A percentile compares a stretch with the other conserved stretches of the same genome.
These are phyloP conservation scores for Galagoides demidoff DNA, from an alignment of 2,797 vertebrate species.

Conservation along the genomic window DNA sequence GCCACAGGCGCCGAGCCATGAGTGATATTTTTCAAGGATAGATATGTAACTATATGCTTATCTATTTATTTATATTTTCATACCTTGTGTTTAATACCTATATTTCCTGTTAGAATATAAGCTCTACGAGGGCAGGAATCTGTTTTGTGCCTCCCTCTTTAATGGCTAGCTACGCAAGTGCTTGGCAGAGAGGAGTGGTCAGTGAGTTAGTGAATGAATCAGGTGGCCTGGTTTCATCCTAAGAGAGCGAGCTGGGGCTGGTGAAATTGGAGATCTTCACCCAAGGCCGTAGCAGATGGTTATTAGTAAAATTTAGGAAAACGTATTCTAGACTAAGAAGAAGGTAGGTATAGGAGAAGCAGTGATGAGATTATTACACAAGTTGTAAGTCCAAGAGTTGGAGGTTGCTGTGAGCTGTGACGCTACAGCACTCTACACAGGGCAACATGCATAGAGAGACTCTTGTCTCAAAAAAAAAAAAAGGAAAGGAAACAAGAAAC, in stretches of 20 bases:
- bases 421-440: too few species aligned
- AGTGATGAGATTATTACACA: not conserved
- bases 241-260: not conserved
- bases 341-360: not conserved
- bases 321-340: not conserved
- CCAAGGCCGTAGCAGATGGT: not conserved
- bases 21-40: not conserved
- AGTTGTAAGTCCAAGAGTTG: not conserved
- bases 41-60: not conserved
- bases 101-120: slow-evolving; percentile 50
- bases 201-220: slow-evolving; percentile 25
- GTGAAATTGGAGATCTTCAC: slow-evolving; percentile 19
- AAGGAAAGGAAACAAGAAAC: not conserved
- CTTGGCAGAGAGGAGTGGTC: not conserved
- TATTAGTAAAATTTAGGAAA: not conserved
- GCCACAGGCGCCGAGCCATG: too few species aligned
- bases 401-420: too few species aligned
- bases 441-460: too few species aligned
- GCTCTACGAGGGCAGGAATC: not conserved
- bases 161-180: slow-evolving; percentile 1
- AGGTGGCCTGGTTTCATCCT: not conserved
- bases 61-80: too few species aligned
- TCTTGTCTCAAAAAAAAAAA: too few species aligned
- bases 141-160: not conserved
- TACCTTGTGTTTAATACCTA: not conserved